Base-by-base conservation (phyloP, 2,888 invertebrate species). In the Geotrupes spiniger region DNA sequence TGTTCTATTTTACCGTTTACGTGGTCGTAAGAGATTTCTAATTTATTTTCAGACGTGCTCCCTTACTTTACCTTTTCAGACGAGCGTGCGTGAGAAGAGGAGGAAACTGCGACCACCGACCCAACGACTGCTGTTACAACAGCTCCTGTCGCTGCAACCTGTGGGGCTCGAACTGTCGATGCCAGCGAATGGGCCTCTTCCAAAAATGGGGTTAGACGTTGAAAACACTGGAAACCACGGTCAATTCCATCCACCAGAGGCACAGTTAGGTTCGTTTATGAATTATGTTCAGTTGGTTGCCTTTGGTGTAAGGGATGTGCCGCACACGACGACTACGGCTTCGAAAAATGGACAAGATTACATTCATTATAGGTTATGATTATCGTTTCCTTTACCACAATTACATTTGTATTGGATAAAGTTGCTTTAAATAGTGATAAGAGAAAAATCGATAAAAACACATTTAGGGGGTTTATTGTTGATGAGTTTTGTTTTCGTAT, bases 141-240 rank as follows among this genome's bases (percentile, higher is more conserved):
- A 87, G 88, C 56, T 85, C 89, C 56, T 92, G 91, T 75, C 81
- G 91, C 55, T 92, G 91, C 80, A 91, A 91, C 74, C 78, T 91
- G 42, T 92, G 90, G 90, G 90, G 91, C 51, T 84, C 87, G 69
- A 91, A 92, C 78, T 91, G 91, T 74, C 82, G 87, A 65, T 92
- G 91, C 74, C 90, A 91, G 74, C 83, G 91, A 63, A 85, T 87
- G 83, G 90, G 92, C 52, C 82, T 91, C 68, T 91, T 91, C 81
- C 90, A 90, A 72, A 88, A 89, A 76, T 89, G 89, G 87, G 87
- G 87, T 71, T 86, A 81, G 77, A 68, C 52, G 4, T 21, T 3
- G 21, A 21, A n/a, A n/a, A n/a, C n/a, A n/a, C 21, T 21, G 21
- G 21, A 21, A n/a, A n/a, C n/a, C n/a, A n/a, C n/a, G n/a, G n/a